Base-by-base conservation (phyloP, 2,113 vertebrate species). In the Rhinichthys klamathensis region DNA sequence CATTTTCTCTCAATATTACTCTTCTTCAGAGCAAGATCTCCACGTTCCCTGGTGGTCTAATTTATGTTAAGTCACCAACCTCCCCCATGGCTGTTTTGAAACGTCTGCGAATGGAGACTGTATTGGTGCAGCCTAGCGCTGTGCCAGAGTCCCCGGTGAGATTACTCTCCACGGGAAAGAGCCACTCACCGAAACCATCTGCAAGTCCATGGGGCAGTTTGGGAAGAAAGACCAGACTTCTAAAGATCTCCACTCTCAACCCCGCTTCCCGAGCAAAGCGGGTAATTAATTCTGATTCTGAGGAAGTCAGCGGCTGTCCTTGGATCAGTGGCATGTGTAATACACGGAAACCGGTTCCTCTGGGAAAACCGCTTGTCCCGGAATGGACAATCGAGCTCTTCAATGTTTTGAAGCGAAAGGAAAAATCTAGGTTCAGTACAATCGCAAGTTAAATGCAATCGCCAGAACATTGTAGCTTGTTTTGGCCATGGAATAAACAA, bases 21-120 rank as follows among this genome's bases (percentile, higher is more conserved):
- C 92, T 92, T 93, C 92, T 92, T 89, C 92, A 91, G 92, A 92
- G 92, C 93, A 91, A 94, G 90, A 94, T 93, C 89, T 92, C 90
- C 89, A 89, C 87, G 89, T 93, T 95, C 95, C 95, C 95, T 93
- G 94, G 95, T 95, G 95, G 95, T 93, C 94, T 95, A 95, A 95
- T 95, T 95, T 95, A 95, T 95, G 95, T 95, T 95, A 95, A 95
- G 94, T 95, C 94, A 95, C 93, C 93, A 92, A 92, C 92, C 93
- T 95, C 94, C 95, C 94, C 94, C 92, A 94, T 94, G 93, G 94
- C 94, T 94, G 94, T 94, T 95, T 94, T 95, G 91, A 95, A 93
- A 91, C 89, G 89, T 93, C 79, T 92, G 89, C 90, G 92, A 94
- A 94, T 94, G 92, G 92, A 93, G 92, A 92, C 91, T 91, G 90